Percentiles rank a stretch among this genome's conserved stretches.
Evolutionary conservation across 1,140 invertebrate species (phyloP).

Genomic region (Homarus americanus): DNA sequence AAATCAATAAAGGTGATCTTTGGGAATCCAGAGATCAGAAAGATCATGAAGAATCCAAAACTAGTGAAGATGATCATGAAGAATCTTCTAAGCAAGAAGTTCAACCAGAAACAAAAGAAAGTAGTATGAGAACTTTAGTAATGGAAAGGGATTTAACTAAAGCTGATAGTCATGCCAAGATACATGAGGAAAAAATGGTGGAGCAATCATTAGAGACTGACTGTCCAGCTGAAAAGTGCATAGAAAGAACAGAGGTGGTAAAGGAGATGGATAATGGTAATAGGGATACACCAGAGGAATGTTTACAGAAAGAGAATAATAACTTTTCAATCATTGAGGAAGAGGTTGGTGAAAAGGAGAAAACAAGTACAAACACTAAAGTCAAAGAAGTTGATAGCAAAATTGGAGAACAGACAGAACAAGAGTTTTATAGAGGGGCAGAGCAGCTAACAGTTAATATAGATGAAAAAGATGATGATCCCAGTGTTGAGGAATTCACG

Average conservation of each 20-base stretch:
- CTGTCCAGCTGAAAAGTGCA: background rate
- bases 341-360: background rate
- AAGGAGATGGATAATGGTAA: background rate
- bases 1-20: too few species aligned
- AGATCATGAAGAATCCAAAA: background rate
- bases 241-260: background rate
- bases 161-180: background rate
- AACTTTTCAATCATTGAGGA: background rate
- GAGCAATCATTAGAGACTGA: background rate
- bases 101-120: background rate
- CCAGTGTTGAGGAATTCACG: conserved; percentile 27
- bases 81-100: background rate
- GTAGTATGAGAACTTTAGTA: background rate
- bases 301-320: background rate
- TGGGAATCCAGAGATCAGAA: too few species aligned
- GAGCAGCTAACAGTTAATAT: conserved; percentile 52
- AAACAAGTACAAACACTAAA: background rate
- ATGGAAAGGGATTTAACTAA: background rate
- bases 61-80: background rate
- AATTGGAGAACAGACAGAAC: conserved; percentile 20
- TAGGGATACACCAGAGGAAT: background rate
- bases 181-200: background rate
- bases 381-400: background rate
- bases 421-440: conserved; percentile 54
- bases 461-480: conserved; percentile 56